phyloP scores from a whole-genome alignment of 2,113 vertebrate genomes.

The Zeus faber region DNA sequence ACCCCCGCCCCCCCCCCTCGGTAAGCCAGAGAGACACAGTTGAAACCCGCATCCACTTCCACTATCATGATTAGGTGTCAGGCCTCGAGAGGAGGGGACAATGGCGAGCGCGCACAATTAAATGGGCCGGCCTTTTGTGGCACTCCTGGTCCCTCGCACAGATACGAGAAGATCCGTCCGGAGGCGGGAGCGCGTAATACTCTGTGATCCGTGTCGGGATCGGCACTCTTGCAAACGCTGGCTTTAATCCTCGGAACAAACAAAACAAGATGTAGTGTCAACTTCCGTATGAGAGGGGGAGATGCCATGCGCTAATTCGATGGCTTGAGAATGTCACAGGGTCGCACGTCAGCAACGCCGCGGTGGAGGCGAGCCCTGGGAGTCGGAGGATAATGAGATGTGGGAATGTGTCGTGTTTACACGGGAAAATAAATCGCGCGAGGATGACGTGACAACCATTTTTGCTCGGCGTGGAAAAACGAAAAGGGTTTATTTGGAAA shows the following conservation, averaged over 20 bases:
- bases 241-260: constrained; percentile 53
- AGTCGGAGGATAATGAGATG: not conserved
- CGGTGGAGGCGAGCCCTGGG: too few relatives aligned
- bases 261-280: constrained; percentile 53
- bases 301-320: constrained; percentile 16
- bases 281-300: constrained; percentile 14
- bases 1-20: constrained; percentile 54
- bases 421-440: not conserved
- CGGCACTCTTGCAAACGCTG: constrained; percentile 27
- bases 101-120: constrained; percentile 53
- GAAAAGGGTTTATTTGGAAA: too few relatives aligned
- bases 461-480: too few relatives aligned
- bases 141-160: constrained; percentile 35
- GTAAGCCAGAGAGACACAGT: constrained; percentile 66
- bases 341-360: constrained; percentile 28
- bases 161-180: constrained; percentile 50
- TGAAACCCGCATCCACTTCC: constrained; percentile 54
- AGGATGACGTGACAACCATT: too few relatives aligned
- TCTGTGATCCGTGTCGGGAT: constrained; percentile 59
- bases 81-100: constrained; percentile 61
- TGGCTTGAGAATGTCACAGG: constrained; percentile 24
- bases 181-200: constrained; percentile 50
- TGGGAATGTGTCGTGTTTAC: not conserved
- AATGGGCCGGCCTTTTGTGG: constrained; percentile 64
- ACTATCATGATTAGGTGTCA: constrained; percentile 56